These are phyloP conservation scores for Trachemys scripta DNA, from an alignment of 2,113 vertebrate species.

Conservation along the genomic window DNA sequence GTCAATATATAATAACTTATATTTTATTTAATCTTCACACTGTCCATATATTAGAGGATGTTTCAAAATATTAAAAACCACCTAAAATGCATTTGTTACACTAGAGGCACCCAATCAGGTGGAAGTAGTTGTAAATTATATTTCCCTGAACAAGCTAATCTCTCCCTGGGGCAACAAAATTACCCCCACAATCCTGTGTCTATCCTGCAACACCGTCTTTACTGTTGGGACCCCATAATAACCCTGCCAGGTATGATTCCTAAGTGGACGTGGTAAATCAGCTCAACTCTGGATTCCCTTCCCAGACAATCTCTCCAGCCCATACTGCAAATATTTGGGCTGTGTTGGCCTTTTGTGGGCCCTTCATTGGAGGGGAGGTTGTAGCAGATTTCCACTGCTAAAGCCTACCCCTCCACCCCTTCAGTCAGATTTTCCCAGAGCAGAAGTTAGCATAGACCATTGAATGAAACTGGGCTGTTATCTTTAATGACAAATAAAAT, in stretches of 20 bases:
- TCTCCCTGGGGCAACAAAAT: neutral
- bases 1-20: neutral
- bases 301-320: neutral
- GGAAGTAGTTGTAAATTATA: neutral
- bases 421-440: neutral
- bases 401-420: neutral
- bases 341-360: fast-evolving
- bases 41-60: neutral
- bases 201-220: neutral
- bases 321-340: fast-evolving
- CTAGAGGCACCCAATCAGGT: neutral
- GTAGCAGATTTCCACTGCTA: neutral
- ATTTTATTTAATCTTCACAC: neutral
- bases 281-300: neutral
- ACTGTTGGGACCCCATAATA: neutral
- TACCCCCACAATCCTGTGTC: neutral
- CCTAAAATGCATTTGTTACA: fast-evolving
- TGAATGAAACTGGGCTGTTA: neutral
- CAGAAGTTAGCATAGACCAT: fast-evolving
- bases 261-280: neutral
- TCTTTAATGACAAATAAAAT: neutral
- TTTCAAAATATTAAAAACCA: neutral
- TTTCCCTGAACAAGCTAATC: neutral
- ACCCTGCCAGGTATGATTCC: neutral
- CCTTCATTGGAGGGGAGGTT: neutral